Conservation (phyloP, 2,113 vertebrate genomes). For the Parotia lawesii region DNA sequence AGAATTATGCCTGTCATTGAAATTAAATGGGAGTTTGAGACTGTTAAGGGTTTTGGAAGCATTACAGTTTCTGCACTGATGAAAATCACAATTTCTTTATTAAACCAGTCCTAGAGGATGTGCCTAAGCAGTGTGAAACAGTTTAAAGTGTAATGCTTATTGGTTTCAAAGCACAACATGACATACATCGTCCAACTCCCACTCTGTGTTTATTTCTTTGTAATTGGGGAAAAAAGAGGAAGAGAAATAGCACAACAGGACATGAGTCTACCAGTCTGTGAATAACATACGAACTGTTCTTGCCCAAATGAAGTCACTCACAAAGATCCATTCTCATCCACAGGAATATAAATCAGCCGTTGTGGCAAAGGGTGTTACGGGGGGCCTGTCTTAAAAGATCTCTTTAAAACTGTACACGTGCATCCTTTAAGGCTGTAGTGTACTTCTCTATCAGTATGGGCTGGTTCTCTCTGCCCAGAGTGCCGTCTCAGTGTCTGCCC, state of each 20-base stretch:
- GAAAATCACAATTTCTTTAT: neutral
- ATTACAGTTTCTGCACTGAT: neutral
- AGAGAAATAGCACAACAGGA: neutral
- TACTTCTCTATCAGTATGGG: neutral
- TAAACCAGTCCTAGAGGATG: neutral
- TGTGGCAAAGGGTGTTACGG: neutral
- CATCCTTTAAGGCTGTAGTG: neutral
- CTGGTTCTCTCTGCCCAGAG: neutral
- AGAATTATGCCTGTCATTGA: neutral
- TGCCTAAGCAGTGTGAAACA: neutral
- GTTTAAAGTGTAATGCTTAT: neutral
- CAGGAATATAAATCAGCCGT: neutral
- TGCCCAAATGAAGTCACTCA: neutral
- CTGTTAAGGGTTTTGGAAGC: neutral
- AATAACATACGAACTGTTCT: neutral
- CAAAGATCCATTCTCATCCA: neutral
- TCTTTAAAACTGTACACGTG: neutral
- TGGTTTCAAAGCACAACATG: neutral
- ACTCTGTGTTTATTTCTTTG: neutral
- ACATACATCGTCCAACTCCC: rapidly evolving
- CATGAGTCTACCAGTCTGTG: neutral
- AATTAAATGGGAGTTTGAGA: neutral
- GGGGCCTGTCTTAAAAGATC: neutral
- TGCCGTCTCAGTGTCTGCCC: neutral
- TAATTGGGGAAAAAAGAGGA: neutral